Conservation (phyloP, 2,888 invertebrate genomes). For the Temnothorax ravouxi region DNA sequence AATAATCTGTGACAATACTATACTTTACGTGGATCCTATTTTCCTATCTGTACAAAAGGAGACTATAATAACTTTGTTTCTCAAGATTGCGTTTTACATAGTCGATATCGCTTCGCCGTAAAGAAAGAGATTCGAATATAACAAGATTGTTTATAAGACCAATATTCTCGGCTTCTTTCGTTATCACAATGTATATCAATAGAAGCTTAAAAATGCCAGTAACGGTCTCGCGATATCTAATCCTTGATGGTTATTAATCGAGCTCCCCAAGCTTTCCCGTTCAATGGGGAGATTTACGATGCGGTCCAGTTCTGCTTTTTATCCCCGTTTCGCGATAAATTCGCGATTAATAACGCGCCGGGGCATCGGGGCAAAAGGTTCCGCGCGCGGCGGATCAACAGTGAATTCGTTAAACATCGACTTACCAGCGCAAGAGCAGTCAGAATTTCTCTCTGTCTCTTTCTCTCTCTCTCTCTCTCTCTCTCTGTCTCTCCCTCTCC, state of each 20-base stretch:
- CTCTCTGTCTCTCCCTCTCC: not conserved
- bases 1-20: not conserved
- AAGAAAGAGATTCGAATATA: not conserved
- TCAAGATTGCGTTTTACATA: constrained; percentile 20
- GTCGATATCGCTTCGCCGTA: not conserved
- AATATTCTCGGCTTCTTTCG: not conserved
- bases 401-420: constrained; percentile 53
- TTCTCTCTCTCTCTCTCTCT: not conserved
- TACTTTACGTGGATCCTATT: not conserved
- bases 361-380: not conserved
- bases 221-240: not conserved
- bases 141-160: constrained; percentile 9
- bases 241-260: constrained; percentile 10
- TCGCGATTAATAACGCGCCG: not conserved
- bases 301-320: not conserved
- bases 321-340: constrained; percentile 26
- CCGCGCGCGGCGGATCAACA: constrained; percentile 18
- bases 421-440: constrained; percentile 60
- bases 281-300: constrained; percentile 8
- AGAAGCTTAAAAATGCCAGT: not conserved
- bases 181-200: not conserved
- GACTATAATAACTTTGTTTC: constrained; percentile 2
- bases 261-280: not conserved
- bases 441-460: not conserved
- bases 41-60: not conserved